Conservation (phyloP, 2,797 vertebrate genomes). For the Sebastes diaconus region DNA sequence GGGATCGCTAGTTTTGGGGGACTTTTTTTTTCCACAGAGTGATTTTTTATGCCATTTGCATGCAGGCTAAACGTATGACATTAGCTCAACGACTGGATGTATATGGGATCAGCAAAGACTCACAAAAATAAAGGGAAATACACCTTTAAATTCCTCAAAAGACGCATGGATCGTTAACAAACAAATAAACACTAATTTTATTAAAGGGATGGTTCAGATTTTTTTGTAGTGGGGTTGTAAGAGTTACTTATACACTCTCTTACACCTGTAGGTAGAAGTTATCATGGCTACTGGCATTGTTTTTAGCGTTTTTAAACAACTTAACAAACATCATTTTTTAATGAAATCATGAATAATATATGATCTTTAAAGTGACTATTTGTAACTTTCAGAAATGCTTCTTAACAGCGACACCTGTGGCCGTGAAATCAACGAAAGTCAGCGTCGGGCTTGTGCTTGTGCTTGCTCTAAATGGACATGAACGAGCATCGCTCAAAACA, state of each 20-base stretch:
- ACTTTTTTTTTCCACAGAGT: neutral
- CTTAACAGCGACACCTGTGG: too few species aligned
- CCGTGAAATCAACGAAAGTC: too few species aligned
- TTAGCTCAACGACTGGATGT: neutral
- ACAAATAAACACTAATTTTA: neutral
- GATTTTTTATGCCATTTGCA: constrained; percentile 8
- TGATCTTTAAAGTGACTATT: neutral
- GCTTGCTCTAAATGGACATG: too few species aligned
- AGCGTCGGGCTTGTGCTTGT: too few species aligned
- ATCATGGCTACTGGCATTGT: neutral
- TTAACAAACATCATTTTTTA: neutral
- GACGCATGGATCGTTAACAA: neutral
- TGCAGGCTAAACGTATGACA: neutral
- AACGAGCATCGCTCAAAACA: too few species aligned
- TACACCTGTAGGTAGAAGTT: neutral
- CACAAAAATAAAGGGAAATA: neutral
- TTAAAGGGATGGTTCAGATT: neutral
- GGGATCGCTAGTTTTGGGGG: neutral
- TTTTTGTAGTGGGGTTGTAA: too few species aligned
- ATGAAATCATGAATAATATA: neutral
- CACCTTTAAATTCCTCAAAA: neutral
- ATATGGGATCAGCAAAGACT: neutral
- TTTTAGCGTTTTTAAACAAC: neutral
- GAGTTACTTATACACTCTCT: too few species aligned
- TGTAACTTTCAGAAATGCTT: too few species aligned